These are phyloP conservation scores for Drosophila phalerata DNA, from an alignment of 2,888 invertebrate species.

Conservation along the genomic window DNA sequence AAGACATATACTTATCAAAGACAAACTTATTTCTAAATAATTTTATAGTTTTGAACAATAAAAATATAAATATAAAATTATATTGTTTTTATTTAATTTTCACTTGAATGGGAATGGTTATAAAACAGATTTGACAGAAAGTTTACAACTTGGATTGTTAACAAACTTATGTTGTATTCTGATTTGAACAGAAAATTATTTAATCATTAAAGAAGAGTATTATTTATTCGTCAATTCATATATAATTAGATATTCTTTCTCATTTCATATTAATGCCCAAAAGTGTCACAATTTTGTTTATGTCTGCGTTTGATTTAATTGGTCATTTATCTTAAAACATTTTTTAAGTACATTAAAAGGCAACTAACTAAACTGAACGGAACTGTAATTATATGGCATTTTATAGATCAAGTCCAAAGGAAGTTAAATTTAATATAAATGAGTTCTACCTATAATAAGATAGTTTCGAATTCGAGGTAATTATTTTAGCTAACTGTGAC, in stretches of 20 bases:
- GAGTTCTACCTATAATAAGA: neutral
- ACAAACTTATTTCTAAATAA: neutral
- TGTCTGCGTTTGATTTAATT: conserved; percentile 28
- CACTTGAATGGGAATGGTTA: neutral
- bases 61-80: too few species aligned
- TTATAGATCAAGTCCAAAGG: neutral
- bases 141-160: neutral
- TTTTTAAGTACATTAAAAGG: neutral
- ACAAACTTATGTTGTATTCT: neutral
- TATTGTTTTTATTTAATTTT: too few species aligned
- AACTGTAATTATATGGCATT: neutral
- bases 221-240: neutral
- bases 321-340: conserved; percentile 2
- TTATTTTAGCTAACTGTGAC: neutral
- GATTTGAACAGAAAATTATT: neutral
- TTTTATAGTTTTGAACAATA: too few species aligned
- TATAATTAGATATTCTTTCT: neutral
- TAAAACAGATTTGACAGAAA: neutral
- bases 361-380: neutral
- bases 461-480: neutral
- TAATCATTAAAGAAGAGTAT: neutral
- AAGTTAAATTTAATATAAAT: neutral
- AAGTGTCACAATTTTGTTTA: neutral
- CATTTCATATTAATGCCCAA: neutral
- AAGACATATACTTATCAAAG: neutral